Evolutionary conservation across 2,888 invertebrate genomes (phyloP), one percentile per base, ranked within the genome.

Genomic region (Seira ritae): DNA sequence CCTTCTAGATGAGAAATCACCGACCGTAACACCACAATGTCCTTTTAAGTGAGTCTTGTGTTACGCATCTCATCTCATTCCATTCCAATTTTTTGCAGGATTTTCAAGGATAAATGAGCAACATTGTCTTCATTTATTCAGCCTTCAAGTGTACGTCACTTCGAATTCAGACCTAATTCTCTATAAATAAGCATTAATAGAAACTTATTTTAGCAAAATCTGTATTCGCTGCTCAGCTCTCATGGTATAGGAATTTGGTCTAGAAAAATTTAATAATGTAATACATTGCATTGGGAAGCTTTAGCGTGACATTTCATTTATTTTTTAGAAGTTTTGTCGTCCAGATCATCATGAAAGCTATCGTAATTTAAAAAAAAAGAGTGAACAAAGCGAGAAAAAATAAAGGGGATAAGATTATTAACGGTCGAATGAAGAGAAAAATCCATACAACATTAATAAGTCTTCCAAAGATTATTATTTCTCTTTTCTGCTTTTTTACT

Each of bases 381-480:
- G 12, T 8, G 42, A n/a, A n/a, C n/a, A n/a, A n/a, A n/a, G n/a
- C n/a, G n/a, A n/a, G n/a, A n/a, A 42, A 42, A 42, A 42, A 42
- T 22, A 24, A 42, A 55, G 55, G n/a, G 50, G 55, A 68, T 12
- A 8, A 55, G 75, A 66, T 68, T 76, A 60, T 23, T 75, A 66
- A 76, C 68, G 68, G 68, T 60, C 55, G 75, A 68, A 20, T 60
- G 24, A 67, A 31, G 67, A 19, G 66, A 50, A 12, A 55, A 76
- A 68, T 60, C 60, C 46, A 20, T 17, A 42, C 50, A 24, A 75
- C 67, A 75, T 75, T 75, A 75, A 50, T 67, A 67, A 46, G 66
- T 23, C 31, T 22, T 1, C 15, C n/a, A 23, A 75, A 76, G 68
- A 76, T 66, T 76, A 68, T 76, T 76, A 76, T 68, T 76, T 75